Evolutionary conservation across 2,113 vertebrate species (phyloP).

Genomic region (Isurus oxyrinchus): DNA sequence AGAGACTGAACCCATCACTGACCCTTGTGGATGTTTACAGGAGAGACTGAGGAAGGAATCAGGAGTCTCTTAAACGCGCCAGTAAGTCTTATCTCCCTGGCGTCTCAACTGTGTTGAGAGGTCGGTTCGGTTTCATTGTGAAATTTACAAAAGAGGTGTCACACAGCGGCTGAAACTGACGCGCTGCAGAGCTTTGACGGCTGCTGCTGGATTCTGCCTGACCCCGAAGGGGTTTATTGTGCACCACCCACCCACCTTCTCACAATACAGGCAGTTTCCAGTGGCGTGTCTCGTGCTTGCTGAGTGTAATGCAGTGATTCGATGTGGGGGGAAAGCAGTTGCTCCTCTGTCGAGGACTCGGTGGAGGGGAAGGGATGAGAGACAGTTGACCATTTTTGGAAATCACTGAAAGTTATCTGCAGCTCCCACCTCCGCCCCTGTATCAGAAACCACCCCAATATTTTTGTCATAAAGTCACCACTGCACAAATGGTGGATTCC

Average conservation of each 20-base stretch:
- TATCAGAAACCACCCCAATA: too few relatives aligned
- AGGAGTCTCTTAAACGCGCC: background rate
- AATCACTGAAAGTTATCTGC: background rate
- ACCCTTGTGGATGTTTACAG: conserved; percentile 8
- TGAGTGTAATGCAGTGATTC: background rate
- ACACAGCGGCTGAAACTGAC: background rate
- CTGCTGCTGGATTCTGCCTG: too few relatives aligned
- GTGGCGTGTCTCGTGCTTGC: background rate
- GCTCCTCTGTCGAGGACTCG: background rate
- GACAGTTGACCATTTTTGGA: background rate
- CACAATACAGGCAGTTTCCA: background rate
- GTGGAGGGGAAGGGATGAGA: background rate
- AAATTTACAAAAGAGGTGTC: background rate
- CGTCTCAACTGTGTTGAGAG: background rate
- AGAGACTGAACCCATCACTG: background rate
- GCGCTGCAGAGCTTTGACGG: background rate
- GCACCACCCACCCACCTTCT: background rate
- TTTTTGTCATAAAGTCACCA: background rate
- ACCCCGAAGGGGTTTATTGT: background rate
- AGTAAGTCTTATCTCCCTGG: background rate
- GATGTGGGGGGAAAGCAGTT: background rate
- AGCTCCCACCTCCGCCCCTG: background rate
- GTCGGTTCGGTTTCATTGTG: background rate
- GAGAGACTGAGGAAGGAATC: background rate
- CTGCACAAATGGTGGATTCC: background rate